Base-by-base conservation (phyloP, 2,113 vertebrate species). In the Empidonax alnorum region DNA sequence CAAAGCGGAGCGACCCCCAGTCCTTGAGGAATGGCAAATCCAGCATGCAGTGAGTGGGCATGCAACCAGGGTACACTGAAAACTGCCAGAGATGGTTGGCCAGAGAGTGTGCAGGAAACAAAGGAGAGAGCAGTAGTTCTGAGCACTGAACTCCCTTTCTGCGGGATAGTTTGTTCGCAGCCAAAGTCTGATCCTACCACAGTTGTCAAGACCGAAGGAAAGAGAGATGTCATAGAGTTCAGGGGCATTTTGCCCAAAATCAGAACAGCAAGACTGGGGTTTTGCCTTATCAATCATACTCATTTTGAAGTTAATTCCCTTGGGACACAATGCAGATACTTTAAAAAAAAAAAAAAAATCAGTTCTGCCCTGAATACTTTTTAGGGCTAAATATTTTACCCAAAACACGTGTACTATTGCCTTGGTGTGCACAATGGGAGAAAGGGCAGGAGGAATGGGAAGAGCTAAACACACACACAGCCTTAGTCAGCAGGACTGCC, bases 1-100 rank as follows among this genome's bases (percentile, higher is more conserved):
- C 71, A 92, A 63, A 96, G 52, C 22, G 35, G 77, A 84, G 95
- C 84, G 61, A 94, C 11, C 25, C 59, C 4, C 80, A 95, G 90
- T 93, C 89, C 56, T 95, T 67, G 52, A 97, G 95, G 93, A 93
- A 84, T 31, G 59, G 62, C 61, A 97, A 94, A 96, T 86, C 83
- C 93, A 94, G 82, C 81, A 92, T 94, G 92, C 79, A 89, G 68
- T 78, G 44, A 75, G 44, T 66, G 73, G 93, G 73, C 97, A 95
- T 72, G 89, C 91, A 96, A 66, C 53, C 12, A 84, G 84, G 77
- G 55, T 66, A 79, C 52, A 63, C 56, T 58, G 81, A 96, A 96
- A 96, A 94, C 68, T 69, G 81, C 93, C 91, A 31, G 53, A 93
- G 95, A 94, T 74, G 84, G 83, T 49, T 87, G 35, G 4, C 78